These are phyloP conservation scores for Tetragonula clypearis DNA, from an alignment of 1,140 invertebrate genomes.

Conservation along the genomic window DNA sequence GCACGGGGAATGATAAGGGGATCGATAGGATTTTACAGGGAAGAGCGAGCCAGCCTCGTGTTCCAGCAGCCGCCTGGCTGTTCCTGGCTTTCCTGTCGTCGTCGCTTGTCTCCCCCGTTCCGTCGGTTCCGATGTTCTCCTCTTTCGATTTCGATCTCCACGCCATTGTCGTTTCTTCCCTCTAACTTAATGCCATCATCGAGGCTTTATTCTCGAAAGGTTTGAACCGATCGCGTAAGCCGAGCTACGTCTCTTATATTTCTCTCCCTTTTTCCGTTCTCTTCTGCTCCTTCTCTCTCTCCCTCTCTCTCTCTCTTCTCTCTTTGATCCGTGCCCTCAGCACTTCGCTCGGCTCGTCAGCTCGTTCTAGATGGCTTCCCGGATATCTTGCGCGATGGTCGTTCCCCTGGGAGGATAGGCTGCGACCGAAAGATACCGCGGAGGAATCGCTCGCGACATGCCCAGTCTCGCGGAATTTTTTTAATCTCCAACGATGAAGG, in stretches of 20 bases:
- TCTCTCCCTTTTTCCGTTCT: neutral
- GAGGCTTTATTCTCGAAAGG: conserved; percentile 50
- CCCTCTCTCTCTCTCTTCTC: neutral
- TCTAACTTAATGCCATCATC: conserved; percentile 50
- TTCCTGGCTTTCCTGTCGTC: too few relatives aligned
- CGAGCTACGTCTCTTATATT: conserved; percentile 48
- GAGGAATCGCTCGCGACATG: conserved; percentile 32
- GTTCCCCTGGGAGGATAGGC: conserved; percentile 34
- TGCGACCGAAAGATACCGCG: conserved; percentile 41
- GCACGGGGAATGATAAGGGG: conserved; percentile 45
- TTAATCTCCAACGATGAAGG: conserved; percentile 36
- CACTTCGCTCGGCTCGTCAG: conserved; percentile 49
- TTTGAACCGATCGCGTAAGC: conserved; percentile 49
- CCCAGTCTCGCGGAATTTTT: conserved; percentile 49
- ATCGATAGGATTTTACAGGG: conserved; percentile 35
- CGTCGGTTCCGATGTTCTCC: neutral
- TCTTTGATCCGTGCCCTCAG: neutral
- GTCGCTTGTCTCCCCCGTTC: too few relatives aligned
- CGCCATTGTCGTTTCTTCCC: neutral
- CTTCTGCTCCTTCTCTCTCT: neutral
- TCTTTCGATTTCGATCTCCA: neutral
- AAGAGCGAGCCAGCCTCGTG: neutral
- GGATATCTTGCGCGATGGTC: conserved; percentile 52
- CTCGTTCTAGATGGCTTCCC: conserved; percentile 54
- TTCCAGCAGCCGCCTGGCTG: too few relatives aligned